Percentiles rank a stretch among this genome's conserved stretches.
These are phyloP conservation scores for Gymnoscopelus braueri DNA, from an alignment of 2,797 vertebrate species.

Conservation along the genomic window DNA sequence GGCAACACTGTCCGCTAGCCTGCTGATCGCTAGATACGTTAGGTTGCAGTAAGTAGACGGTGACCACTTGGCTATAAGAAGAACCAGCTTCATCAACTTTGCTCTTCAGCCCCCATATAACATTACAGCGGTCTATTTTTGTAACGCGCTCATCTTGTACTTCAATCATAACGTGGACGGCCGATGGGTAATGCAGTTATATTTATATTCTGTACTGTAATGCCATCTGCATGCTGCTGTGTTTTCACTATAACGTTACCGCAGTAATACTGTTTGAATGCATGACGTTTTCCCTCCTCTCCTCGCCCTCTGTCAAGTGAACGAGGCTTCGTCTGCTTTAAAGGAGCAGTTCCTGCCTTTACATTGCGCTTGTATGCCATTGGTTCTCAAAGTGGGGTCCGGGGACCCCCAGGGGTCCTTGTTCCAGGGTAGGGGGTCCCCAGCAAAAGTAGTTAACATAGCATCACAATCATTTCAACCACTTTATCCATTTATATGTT, in stretches of 20 bases:
- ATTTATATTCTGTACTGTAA: no score
- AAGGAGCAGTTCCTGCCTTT: slow-evolving; percentile 57
- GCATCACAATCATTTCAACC: no score
- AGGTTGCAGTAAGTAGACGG: slow-evolving; percentile 27
- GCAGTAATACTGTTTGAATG: slow-evolving; percentile 71
- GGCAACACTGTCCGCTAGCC: neutral
- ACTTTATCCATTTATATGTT: no score
- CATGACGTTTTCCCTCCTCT: slow-evolving; percentile 85
- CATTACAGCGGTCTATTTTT: neutral
- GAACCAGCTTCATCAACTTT: neutral
- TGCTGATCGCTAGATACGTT: slow-evolving; percentile 23
- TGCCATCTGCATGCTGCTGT: no score
- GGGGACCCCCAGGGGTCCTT: no score
- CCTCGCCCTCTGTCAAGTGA: slow-evolving; percentile 27
- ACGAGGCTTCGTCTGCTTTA: slow-evolving; percentile 42
- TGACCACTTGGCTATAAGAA: neutral
- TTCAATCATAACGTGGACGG: neutral
- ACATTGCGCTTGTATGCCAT: neutral
- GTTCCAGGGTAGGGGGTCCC: no score
- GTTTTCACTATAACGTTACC: no score
- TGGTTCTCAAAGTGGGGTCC: no score
- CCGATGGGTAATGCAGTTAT: no score
- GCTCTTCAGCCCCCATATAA: neutral
- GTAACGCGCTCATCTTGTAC: fast-evolving
- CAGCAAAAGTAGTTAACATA: no score